These are phyloP conservation scores for Nudaria mundana DNA, from an alignment of 2,888 invertebrate genomes.

Conservation along the genomic window DNA sequence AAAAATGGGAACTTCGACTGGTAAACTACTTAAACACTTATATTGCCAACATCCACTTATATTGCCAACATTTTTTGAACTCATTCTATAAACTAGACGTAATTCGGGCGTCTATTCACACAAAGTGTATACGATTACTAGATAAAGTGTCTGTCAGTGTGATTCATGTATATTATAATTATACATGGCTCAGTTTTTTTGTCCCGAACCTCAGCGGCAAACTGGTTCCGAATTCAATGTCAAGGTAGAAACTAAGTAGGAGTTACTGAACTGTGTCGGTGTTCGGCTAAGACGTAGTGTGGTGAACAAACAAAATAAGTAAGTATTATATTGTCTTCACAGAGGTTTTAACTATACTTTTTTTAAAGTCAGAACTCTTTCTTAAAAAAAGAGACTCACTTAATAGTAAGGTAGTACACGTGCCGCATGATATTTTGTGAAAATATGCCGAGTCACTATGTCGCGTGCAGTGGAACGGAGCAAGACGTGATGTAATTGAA, in stretches of 20 bases:
- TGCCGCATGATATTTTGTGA: background rate
- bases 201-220: constrained; percentile 27
- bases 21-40: too few species aligned
- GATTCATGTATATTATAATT: constrained; percentile 40
- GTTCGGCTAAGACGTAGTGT: background rate
- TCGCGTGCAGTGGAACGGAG: too few species aligned
- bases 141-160: constrained; percentile 22
- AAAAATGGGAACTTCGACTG: too few species aligned
- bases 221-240: constrained; percentile 48
- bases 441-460: too few species aligned
- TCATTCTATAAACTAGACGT: too few species aligned
- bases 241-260: constrained; percentile 42
- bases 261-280: constrained; percentile 12
- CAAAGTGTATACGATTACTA: constrained; percentile 10
- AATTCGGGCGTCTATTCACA: constrained; percentile 6
- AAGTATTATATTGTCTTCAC: background rate
- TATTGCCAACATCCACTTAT: too few species aligned
- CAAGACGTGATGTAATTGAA: too few species aligned
- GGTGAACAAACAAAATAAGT: constrained; percentile 5
- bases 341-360: background rate
- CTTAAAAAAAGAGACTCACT: too few species aligned
- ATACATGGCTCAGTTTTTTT: constrained; percentile 42
- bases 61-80: too few species aligned
- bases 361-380: background rate
- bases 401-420: background rate